Conservation (phyloP, 2,797 vertebrate species). For the Melanotaenia trifasciata region DNA sequence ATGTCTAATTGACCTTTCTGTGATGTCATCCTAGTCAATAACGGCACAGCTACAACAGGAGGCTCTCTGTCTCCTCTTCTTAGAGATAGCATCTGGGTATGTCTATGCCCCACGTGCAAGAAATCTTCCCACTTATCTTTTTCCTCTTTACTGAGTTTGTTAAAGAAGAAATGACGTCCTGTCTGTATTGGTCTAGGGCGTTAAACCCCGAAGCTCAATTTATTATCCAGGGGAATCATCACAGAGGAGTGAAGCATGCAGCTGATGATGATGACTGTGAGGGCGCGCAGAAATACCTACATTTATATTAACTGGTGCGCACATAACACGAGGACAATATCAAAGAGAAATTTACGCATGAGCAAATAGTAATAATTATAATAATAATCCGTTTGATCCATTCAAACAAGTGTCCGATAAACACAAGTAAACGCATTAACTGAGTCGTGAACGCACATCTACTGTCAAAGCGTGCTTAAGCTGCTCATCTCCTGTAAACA, state of each 20-base stretch:
- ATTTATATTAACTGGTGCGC: conserved; percentile 31
- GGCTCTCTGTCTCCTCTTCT: conserved; percentile 25
- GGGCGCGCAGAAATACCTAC: conserved; percentile 25
- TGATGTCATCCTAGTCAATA: conserved; percentile 48
- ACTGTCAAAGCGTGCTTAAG: conserved; percentile 5
- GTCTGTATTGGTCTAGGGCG: neutral
- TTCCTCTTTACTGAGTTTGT: conserved; percentile 12
- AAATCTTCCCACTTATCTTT: conserved; percentile 5
- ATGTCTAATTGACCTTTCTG: conserved; percentile 53
- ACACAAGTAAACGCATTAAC: conserved; percentile 36
- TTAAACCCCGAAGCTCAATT: conserved; percentile 21
- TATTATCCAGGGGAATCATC: conserved; percentile 18
- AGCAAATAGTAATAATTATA: neutral
- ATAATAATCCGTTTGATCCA: neutral
- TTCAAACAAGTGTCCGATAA: conserved; percentile 49
- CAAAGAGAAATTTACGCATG: conserved; percentile 21
- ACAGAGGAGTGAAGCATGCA: conserved; percentile 20
- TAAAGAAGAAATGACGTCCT: conserved; percentile 8
- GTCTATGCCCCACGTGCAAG: neutral
- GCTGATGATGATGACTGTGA: conserved; percentile 28
- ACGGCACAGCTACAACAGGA: conserved; percentile 24
- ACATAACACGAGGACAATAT: conserved; percentile 1
- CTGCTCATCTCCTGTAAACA: conserved; percentile 38
- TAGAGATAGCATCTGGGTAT: conserved; percentile 30
- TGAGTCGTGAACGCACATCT: conserved; percentile 13